Base-by-base conservation (phyloP, 2,888 invertebrate species). In the Lepas anatifera region DNA sequence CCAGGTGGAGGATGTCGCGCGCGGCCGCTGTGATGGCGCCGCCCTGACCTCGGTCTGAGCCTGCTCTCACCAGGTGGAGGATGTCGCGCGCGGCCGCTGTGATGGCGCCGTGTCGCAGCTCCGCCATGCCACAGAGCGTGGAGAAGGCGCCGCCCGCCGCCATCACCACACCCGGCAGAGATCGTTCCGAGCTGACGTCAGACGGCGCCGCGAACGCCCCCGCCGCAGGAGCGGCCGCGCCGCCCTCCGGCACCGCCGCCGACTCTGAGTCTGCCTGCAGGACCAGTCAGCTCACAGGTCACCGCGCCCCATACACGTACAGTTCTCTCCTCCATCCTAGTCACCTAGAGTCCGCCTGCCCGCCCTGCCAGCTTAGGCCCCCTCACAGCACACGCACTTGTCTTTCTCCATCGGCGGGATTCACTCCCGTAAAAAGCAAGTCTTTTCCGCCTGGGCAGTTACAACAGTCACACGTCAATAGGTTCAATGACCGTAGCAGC, bases 111-210 rank as follows among this genome's bases (percentile, higher is more conserved):
- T 81, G 81, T 69, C 81, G 81, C 50, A 81, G 76, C 69, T 79
- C 79, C 13, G 81, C 79, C 66, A 82, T 76, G 69, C 80, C 79
- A 73, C 81, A 81, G n/a, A 82, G 75, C 78, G 81, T 79, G 58
- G 79, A 77, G 76, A 82, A 82, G 69, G 82, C 81, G 72, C 81
- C 79, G 37, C 79, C 80, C 52, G 77, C 75, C n/a, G 81, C 79
- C 80, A 82, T 81, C 39, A 82, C 79, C 46, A 81, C 81, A 27
- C 81, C 81, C n/a, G 82, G 82, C 64, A 82, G 76, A 76, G 77
- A 78, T 75, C 80, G 81, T 43, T 73, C 72, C 25, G 73, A 64
- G 27, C 69, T 73, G 64, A 27, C 64, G 52, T 37, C 68, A 13
- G 50, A 41, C 29, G 66, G 22, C 16, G 35, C 50, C 35, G 22